Base-by-base conservation (phyloP, 2,888 invertebrate species). In the Drosophila pseudotakahashii region DNA sequence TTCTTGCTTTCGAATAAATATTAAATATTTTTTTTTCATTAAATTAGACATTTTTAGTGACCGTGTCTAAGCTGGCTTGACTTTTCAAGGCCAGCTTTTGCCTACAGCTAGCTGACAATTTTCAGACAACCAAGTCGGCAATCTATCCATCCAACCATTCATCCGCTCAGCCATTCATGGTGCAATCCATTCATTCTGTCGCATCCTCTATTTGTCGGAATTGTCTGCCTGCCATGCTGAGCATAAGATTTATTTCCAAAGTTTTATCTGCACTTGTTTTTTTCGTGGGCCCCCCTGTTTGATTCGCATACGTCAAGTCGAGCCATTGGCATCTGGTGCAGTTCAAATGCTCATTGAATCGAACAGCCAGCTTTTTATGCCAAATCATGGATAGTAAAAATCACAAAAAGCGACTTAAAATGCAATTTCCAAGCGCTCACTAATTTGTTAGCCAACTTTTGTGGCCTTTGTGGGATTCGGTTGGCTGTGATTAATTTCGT, bases 251-350 rank as follows among this genome's bases (percentile, higher is more conserved):
- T 73, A 67, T 68, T 57, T 71, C 51, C 61, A 60, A 48, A 34
- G 70, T 55, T 73, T 71, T 74, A 68, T 69, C 64, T 78, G 81
- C 61, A 74, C 73, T 63, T 61, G 71, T 78, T 75, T 61, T 48
- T 60, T n/a, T 53, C 26, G 58, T 78, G 70, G 72, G 70, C 72
- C 76, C 45, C 34, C 37, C 26, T 13, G 45, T 79, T 80, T 79
- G 88, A 88, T 89, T 87, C 88, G 79, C 88, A 88, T 79, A 83
- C 83, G 83, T 87, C 87, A 87, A 89, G 87, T 89, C 88, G 85
- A 87, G 87, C 81, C 88, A 85, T 85, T 87, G 87, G 88, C 87
- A 89, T 88, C 81, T 88, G 88, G 88, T 89, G 89, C 87, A 87
- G 75, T 78, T 81, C 19, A 32, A 58, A 39, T 39, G 58, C 58